Conservation (phyloP, 2,113 vertebrate genomes). For the Chauna torquata region DNA sequence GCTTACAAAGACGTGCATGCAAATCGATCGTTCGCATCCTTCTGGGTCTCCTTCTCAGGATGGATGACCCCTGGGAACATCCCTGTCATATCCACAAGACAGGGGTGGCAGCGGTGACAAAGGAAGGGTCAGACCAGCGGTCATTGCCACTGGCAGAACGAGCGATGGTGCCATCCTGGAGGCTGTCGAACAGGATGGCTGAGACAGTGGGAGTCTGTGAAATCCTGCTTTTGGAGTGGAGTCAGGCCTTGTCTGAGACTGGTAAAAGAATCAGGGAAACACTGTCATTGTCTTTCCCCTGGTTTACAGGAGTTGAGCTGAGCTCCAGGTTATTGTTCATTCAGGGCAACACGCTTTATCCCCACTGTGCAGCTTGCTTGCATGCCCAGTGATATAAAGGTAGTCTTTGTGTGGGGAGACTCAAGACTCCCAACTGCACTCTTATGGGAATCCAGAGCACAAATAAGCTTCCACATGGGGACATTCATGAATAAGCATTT, state of each 20-base stretch:
- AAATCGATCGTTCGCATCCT: not conserved
- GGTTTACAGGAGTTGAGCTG: not conserved
- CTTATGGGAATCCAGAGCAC: not conserved
- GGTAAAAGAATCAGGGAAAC: not conserved
- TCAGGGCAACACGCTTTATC: not conserved
- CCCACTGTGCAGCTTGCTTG: not conserved
- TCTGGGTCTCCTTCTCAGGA: not conserved
- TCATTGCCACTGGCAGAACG: not conserved
- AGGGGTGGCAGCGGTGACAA: not conserved
- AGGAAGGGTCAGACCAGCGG: not conserved
- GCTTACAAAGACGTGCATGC: not conserved
- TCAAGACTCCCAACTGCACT: not conserved
- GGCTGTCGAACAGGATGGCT: not conserved
- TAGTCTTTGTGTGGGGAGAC: not conserved
- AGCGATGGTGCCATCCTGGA: slow-evolving; percentile 9
- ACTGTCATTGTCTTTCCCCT: not conserved
- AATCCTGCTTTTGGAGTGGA: slow-evolving; percentile 4
- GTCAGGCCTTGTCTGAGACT: not conserved
- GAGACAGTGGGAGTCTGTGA: not conserved
- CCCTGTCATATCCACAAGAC: not conserved
- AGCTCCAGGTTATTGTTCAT: not conserved
- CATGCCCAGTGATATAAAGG: not conserved
- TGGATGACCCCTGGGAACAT: not conserved
- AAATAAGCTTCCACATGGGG: not conserved
- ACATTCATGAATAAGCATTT: not conserved